Conservation (phyloP, 2,888 invertebrate genomes). For the Hypercompe scribonia region DNA sequence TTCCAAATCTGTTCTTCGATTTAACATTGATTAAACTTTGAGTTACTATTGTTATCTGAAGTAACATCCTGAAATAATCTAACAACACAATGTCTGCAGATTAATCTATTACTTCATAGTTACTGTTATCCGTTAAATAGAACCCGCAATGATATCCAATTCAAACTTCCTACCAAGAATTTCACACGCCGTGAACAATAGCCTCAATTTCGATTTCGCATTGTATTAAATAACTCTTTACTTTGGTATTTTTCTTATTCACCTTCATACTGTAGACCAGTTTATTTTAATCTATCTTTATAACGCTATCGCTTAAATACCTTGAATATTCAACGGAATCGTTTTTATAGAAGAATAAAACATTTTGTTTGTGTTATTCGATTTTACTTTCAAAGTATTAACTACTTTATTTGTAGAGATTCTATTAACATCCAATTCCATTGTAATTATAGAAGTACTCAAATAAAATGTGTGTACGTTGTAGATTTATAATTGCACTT, state of each 20-base stretch:
- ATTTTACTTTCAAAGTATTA: slow-evolving; percentile 1
- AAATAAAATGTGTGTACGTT: slow-evolving; percentile 47
- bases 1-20: background rate
- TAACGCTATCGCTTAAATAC: slow-evolving; percentile 18
- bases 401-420: background rate
- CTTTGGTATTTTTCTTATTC: slow-evolving; percentile 36
- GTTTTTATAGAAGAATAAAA: background rate
- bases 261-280: slow-evolving; percentile 30
- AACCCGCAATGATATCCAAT: slow-evolving; percentile 53
- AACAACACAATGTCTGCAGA: slow-evolving; percentile 34
- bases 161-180: slow-evolving; percentile 53
- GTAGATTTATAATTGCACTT: slow-evolving; percentile 35
- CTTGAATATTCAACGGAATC: slow-evolving; percentile 4
- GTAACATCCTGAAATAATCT: slow-evolving; percentile 23
- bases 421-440: slow-evolving; percentile 12
- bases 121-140: slow-evolving; percentile 54
- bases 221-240: slow-evolving; percentile 58
- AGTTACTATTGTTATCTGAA: slow-evolving; percentile 19
- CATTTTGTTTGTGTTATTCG: background rate
- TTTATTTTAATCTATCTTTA: slow-evolving; percentile 28
- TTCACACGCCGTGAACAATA: slow-evolving; percentile 69
- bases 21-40: slow-evolving; percentile 1
- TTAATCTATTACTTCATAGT: slow-evolving; percentile 51
- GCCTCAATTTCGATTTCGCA: slow-evolving; percentile 57
- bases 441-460: slow-evolving; percentile 38